Evolutionary conservation across 2,797 vertebrate species (phyloP), one percentile per base, ranked within the genome.

Genomic region (Peromyscus eremicus): DNA sequence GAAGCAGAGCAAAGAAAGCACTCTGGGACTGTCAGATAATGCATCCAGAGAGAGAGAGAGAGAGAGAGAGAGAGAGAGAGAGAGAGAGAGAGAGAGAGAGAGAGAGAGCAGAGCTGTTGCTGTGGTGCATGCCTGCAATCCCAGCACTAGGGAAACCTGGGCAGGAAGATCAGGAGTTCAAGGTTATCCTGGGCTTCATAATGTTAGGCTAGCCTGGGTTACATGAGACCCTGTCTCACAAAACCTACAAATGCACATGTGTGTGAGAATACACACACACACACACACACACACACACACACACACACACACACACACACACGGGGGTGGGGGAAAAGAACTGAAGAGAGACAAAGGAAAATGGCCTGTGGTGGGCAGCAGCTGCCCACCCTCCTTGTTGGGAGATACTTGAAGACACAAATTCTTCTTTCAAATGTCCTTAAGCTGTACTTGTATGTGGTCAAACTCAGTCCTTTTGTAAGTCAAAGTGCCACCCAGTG

Each of bases 401-500:
- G 37, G 70, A 71, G 76, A 46, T 46, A 12, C 25, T 13, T 27
- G 25, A 13, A 62, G 88, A 21, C 84, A 27, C 8, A 71, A 3
- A 62, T 0, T 17, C 34, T 75, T 12, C 32, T 89, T 89, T 23
- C 37, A 62, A 4, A 40, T 29, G 40, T 55, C 43, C 27, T 52
- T 66, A 40, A 80, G 0, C 5, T 91, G 32, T 91, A 66, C 27
- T 84, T 60, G 16, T n/a, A 3, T 79, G 57, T 46, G 27, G n/a
- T 89, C 57, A 73, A 27, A 91, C 77, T 19, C 19, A 64, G 32
- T 16, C 70, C 9, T 88, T 91, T 88, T 91, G 57, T 46, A 57
- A 64, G 49, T 92, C 8, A 60, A 73, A 94, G n/a, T 92, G 34
- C 57, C 68, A 9, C 32, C 13, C 19, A 62, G 34, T 52, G 40